Evolutionary conservation across 1,140 invertebrate species (phyloP).

Genomic region (Tetraneura akinire): DNA sequence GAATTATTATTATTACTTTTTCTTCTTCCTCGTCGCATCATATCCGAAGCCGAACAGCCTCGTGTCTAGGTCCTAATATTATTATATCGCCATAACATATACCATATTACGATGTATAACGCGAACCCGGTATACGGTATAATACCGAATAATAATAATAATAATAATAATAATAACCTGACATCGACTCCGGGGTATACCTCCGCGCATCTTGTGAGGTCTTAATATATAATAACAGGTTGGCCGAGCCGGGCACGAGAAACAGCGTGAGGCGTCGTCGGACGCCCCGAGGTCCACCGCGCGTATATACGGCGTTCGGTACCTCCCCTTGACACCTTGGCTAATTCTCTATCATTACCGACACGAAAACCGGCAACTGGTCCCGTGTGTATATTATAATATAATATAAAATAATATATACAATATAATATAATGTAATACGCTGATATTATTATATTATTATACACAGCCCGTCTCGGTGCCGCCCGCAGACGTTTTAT

Average conservation of each 20-base stretch:
- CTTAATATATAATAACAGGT: conserved; percentile 48
- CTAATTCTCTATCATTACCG: conserved; percentile 49
- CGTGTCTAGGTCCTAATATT: too few relatives aligned
- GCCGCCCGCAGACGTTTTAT: conserved; percentile 37
- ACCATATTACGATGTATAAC: neutral
- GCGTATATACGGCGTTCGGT: too few relatives aligned
- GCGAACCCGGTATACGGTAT: neutral
- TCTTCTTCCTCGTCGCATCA: conserved; percentile 1
- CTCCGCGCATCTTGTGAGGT: conserved; percentile 46
- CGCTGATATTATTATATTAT: too few relatives aligned
- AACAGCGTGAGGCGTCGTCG: conserved; percentile 49
- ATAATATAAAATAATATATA: too few relatives aligned
- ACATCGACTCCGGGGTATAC: too few relatives aligned
- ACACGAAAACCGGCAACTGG: conserved; percentile 46
- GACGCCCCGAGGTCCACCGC: conserved; percentile 42
- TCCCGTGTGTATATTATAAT: conserved; percentile 19
- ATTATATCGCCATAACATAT: neutral
- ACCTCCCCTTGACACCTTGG: conserved; percentile 51
- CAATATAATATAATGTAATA: too few relatives aligned
- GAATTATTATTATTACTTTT: conserved; percentile 32
- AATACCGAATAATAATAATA: neutral
- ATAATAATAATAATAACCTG: too few relatives aligned
- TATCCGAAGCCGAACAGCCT: too few relatives aligned
- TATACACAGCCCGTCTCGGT: too few relatives aligned
- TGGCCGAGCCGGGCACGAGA: conserved; percentile 33